Evolutionary conservation across 2,113 vertebrate genomes (phyloP).

Genomic region (Lamprologus lemairii): DNA sequence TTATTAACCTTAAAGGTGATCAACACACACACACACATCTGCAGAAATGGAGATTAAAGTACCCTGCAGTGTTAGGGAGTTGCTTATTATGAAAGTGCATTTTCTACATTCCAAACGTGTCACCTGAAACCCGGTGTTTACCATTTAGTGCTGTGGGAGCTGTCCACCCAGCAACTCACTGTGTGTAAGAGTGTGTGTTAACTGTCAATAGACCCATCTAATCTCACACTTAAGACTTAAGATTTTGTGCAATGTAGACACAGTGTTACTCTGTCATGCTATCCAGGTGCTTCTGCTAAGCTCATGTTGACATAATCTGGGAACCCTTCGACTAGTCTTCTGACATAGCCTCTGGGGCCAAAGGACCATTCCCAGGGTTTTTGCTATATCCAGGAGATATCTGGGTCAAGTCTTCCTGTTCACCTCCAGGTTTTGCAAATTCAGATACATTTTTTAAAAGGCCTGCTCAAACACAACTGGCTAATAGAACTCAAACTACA

Average conservation of each 20-base stretch:
- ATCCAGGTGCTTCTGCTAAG: constrained; percentile 35
- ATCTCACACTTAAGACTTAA: constrained; percentile 27
- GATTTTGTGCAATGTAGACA: neutral
- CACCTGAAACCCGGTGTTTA: constrained; percentile 59
- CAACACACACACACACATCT: neutral
- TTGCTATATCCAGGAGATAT: neutral
- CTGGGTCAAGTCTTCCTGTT: neutral
- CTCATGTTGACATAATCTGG: constrained; percentile 18
- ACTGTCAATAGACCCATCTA: neutral
- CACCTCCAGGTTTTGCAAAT: neutral
- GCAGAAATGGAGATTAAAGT: constrained; percentile 8
- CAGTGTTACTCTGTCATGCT: constrained; percentile 35
- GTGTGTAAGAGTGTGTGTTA: constrained; percentile 1
- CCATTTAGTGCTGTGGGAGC: constrained; percentile 39
- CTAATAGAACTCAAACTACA: neutral
- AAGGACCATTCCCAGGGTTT: neutral
- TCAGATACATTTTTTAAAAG: neutral
- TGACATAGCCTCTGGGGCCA: neutral
- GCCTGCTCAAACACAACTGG: neutral
- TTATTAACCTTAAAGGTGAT: neutral
- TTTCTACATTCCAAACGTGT: constrained; percentile 57
- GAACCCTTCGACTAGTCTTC: neutral
- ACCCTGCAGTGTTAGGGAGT: constrained; percentile 26
- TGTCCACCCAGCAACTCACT: constrained; percentile 26
- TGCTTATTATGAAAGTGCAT: constrained; percentile 51